These are phyloP conservation scores for Tribolium castaneum DNA, from an alignment of 1,140 invertebrate species.

Conservation along the genomic window DNA sequence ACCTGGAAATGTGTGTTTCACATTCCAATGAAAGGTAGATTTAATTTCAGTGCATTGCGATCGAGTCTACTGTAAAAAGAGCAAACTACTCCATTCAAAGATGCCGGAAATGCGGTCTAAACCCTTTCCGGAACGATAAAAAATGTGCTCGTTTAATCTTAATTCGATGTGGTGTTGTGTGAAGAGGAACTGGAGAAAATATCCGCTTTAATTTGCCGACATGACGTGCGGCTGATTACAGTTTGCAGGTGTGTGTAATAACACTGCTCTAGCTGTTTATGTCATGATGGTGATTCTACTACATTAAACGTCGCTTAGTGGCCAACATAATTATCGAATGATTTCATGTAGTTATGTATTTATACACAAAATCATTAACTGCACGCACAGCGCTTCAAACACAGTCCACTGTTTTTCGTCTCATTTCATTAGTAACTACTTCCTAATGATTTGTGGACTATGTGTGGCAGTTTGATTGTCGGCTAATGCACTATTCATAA, in stretches of 20 bases:
- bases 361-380: conserved; percentile 18
- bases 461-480: neutral
- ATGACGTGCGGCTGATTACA: conserved; percentile 41
- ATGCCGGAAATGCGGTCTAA: neutral
- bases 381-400: conserved; percentile 1
- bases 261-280: conserved; percentile 35
- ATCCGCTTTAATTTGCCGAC: conserved; percentile 42
- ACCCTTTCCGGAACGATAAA: conserved; percentile 12
- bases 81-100: neutral
- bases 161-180: conserved; percentile 41
- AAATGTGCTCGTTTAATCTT: conserved; percentile 36
- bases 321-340: conserved; percentile 12
- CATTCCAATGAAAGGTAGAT: neutral
- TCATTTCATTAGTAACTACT: neutral
- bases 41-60: neutral
- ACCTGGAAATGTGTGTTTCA: neutral
- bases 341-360: conserved; percentile 27
- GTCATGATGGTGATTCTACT: conserved; percentile 31
- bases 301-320: conserved; percentile 33
- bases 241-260: conserved; percentile 40
- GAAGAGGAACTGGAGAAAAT: conserved; percentile 38
- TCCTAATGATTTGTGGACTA: too few relatives aligned
- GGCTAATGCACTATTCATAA: neutral
- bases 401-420: neutral
- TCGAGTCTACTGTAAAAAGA: neutral